Evolutionary conservation across 2,888 invertebrate genomes (phyloP).

Genomic region (Pterobdella sp.): DNA sequence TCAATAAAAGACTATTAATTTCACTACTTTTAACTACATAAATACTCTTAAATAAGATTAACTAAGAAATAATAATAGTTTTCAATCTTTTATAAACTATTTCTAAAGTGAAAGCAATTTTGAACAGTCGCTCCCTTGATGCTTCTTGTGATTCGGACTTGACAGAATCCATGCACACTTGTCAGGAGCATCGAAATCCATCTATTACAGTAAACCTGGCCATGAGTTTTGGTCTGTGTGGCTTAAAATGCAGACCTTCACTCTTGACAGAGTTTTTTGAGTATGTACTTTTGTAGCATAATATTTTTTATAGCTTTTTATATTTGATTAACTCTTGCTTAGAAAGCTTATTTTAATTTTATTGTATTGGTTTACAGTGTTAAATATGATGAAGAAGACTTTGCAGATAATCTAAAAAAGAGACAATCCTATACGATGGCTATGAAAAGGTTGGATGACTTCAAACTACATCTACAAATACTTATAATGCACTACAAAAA

Average conservation of each 20-base stretch:
- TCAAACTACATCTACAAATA: background rate
- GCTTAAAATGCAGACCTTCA: slow-evolving; percentile 19
- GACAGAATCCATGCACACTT: background rate
- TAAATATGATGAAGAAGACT: slow-evolving; percentile 65
- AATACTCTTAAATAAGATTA: no score
- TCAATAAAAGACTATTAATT: no score
- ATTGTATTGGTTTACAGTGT: background rate
- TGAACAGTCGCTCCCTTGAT: slow-evolving; percentile 24
- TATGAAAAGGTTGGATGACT: slow-evolving; percentile 57
- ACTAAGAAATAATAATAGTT: no score
- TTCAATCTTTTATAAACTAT: background rate
- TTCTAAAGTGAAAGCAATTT: background rate
- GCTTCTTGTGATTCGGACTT: background rate
- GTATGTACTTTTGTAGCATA: background rate
- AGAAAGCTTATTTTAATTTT: background rate
- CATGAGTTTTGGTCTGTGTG: slow-evolving; percentile 22
- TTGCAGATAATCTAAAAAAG: slow-evolving; percentile 74
- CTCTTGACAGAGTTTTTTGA: slow-evolving; percentile 19
- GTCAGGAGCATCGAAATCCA: slow-evolving; percentile 15
- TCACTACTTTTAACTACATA: no score
- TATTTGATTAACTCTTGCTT: background rate
- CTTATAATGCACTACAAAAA: background rate
- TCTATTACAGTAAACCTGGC: slow-evolving; percentile 24
- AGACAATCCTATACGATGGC: slow-evolving; percentile 88
- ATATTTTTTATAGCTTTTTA: background rate